Evolutionary conservation across 1,140 invertebrate genomes (phyloP).

Genomic region (Sminthurinus signatus): DNA sequence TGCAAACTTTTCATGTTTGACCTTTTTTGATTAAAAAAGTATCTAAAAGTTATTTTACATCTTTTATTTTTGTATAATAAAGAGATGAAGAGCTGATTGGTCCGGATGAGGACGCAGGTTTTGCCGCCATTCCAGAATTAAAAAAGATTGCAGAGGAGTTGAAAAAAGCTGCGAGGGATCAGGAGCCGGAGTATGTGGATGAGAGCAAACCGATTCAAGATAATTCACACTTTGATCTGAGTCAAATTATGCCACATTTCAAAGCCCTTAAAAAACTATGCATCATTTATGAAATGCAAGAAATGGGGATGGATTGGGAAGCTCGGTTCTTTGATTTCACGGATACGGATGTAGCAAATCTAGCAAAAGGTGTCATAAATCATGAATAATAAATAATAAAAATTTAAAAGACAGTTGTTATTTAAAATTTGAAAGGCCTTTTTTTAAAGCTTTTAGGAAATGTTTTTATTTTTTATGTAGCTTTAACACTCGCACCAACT

Average conservation of each 20-base stretch:
- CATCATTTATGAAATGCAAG: constrained; percentile 26
- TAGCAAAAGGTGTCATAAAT: constrained; percentile 20
- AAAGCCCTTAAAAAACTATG: constrained; percentile 15
- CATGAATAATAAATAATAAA: too few relatives aligned
- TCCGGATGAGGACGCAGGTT: constrained; percentile 19
- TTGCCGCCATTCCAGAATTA: background rate
- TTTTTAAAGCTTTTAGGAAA: too few relatives aligned
- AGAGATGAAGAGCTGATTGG: constrained; percentile 22
- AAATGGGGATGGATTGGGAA: constrained; percentile 31
- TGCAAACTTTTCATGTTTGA: too few relatives aligned
- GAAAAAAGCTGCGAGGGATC: constrained; percentile 18
- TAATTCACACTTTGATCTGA: constrained; percentile 26
- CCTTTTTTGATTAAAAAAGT: too few relatives aligned
- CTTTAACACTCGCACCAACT: background rate
- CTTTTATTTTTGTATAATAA: too few relatives aligned
- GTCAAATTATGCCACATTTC: constrained; percentile 25
- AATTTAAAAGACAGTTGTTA: too few relatives aligned
- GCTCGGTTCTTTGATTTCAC: constrained; percentile 28
- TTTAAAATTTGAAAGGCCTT: too few relatives aligned
- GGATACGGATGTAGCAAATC: constrained; percentile 24
- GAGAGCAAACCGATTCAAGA: constrained; percentile 1
- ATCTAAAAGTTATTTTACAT: too few relatives aligned
- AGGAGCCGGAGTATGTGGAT: background rate
- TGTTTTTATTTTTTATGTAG: background rate
- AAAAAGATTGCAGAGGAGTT: constrained; percentile 6